Evolutionary conservation across 2,888 invertebrate genomes (phyloP).

Genomic region (Brenthis daphne): DNA sequence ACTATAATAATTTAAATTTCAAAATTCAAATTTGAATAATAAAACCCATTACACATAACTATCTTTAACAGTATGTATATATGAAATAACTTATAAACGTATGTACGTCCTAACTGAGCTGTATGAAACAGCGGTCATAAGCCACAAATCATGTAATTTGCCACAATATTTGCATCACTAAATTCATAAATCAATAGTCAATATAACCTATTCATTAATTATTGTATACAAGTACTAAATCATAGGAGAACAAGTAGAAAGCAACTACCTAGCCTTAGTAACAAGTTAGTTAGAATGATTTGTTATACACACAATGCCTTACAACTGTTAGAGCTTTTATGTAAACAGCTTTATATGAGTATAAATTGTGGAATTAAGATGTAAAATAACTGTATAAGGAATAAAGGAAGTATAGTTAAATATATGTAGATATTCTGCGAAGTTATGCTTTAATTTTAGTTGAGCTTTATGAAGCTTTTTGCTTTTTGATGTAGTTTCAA

Average conservation of each 20-base stretch:
- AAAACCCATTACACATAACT: no score
- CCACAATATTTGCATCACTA: constrained; percentile 8
- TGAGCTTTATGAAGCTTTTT: no score
- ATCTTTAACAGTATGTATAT: not conserved
- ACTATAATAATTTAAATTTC: no score
- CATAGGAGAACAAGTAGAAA: constrained; percentile 15
- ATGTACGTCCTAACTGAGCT: not conserved
- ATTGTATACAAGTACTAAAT: constrained; percentile 3
- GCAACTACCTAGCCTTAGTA: constrained; percentile 1
- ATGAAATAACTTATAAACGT: not conserved
- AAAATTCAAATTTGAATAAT: no score
- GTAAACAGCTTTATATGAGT: no score
- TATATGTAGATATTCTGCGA: no score
- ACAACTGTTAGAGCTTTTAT: no score
- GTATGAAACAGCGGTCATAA: not conserved
- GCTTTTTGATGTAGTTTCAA: no score
- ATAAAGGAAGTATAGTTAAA: no score
- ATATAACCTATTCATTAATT: constrained; percentile 7
- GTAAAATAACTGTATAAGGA: no score
- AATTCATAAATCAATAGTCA: constrained; percentile 9
- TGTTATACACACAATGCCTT: not conserved
- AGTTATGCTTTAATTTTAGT: no score
- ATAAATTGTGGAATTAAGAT: no score
- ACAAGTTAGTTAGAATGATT: constrained; percentile 8
- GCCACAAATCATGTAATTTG: constrained; percentile 15